phyloP scores from a whole-genome alignment of 2,888 invertebrate species.

The Phaedon cochleariae region DNA sequence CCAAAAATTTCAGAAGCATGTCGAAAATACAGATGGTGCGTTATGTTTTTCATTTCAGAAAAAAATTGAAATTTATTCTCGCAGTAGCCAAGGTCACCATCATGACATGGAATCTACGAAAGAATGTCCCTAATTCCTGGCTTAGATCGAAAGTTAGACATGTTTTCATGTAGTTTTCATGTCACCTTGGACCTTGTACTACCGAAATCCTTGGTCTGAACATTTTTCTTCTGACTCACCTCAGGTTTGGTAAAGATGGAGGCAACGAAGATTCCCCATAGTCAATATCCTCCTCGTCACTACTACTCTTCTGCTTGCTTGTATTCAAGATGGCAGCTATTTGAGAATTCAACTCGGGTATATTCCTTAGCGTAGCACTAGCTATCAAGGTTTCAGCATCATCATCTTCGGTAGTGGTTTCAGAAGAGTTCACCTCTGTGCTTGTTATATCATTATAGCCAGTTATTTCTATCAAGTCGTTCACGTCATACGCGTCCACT shows the following conservation, averaged over 20 bases:
- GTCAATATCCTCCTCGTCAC: slow-evolving; percentile 71
- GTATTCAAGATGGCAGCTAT: slow-evolving; percentile 64
- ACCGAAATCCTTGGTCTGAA: no score
- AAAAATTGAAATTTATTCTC: no score
- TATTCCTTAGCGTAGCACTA: slow-evolving; percentile 58
- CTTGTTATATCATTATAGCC: slow-evolving; percentile 17
- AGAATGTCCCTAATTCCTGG: no score
- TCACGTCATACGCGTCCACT: slow-evolving; percentile 40
- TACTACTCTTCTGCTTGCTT: slow-evolving; percentile 61
- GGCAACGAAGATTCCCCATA: slow-evolving; percentile 77
- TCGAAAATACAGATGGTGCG: no score
- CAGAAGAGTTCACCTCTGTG: slow-evolving; percentile 23
- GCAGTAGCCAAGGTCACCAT: no score
- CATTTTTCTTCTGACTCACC: no score
- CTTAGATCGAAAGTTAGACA: no score
- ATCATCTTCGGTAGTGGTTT: background rate
- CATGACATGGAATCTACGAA: no score
- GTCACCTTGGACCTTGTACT: no score
- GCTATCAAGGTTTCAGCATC: slow-evolving; percentile 40
- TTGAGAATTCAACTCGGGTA: slow-evolving; percentile 48
- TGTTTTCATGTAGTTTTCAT: no score
- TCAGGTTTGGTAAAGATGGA: slow-evolving; percentile 83
- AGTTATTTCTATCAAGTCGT: slow-evolving; percentile 28
- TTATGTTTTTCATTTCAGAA: no score
- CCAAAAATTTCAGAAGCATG: no score